A percentile compares a stretch with the other conserved stretches of the same genome.
phyloP scores from a whole-genome alignment of 2,113 vertebrate genomes.

The Amia ocellicauda region DNA sequence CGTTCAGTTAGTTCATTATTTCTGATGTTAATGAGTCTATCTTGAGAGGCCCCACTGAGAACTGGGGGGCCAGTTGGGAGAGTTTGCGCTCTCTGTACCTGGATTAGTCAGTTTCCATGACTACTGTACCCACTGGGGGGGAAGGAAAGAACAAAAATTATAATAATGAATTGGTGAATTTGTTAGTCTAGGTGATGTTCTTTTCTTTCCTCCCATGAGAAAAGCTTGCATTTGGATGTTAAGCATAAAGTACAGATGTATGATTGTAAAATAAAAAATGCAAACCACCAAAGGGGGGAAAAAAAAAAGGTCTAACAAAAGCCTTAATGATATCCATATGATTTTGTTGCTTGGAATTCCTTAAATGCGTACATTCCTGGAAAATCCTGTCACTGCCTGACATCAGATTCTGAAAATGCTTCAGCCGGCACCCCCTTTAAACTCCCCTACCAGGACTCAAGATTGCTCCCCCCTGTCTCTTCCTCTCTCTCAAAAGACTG shows the following conservation, averaged over 20 bases:
- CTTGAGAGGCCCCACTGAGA: not conserved
- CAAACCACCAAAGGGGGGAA: too few species aligned
- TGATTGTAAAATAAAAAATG: too few species aligned
- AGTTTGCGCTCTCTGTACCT: not conserved
- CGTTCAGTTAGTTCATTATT: not conserved
- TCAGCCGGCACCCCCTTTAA: conserved; percentile 5
- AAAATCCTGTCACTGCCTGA: not conserved
- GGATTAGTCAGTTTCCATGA: conserved; percentile 9
- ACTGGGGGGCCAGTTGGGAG: not conserved
- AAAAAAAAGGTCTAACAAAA: not conserved
- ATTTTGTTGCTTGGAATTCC: conserved; percentile 9
- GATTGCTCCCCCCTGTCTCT: too few species aligned
- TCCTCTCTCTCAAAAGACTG: not conserved
- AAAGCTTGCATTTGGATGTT: too few species aligned
- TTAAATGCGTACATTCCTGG: conserved; percentile 11
- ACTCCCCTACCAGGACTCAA: not conserved
- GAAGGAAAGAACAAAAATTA: not conserved
- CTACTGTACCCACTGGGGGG: not conserved
- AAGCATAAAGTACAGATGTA: too few species aligned
- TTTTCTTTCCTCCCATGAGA: too few species aligned
- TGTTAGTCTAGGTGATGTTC: too few species aligned
- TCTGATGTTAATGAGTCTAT: not conserved
- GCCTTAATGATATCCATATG: conserved; percentile 3
- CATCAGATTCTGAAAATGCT: not conserved
- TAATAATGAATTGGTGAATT: too few species aligned